phyloP scores from a whole-genome alignment of 2,888 invertebrate genomes.

The Octodonta nipae region DNA sequence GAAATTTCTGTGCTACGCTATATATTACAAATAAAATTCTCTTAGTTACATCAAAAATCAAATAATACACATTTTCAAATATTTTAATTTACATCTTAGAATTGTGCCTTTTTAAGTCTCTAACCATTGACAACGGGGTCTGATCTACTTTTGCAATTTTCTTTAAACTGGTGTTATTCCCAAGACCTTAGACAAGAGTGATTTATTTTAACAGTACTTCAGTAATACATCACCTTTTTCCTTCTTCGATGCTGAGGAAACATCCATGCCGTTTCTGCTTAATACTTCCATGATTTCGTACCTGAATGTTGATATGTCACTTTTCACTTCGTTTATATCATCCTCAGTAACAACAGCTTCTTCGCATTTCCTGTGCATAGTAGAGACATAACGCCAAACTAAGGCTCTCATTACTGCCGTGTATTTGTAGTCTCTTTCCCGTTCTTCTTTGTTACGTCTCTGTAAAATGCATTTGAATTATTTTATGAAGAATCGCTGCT shows the following conservation, averaged over 20 bases:
- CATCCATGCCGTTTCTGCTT: slow-evolving; percentile 75
- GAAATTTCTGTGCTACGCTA: too few species aligned
- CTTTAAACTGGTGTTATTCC: too few species aligned
- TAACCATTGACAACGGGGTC: too few species aligned
- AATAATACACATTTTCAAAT: too few species aligned
- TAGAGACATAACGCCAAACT: slow-evolving; percentile 83
- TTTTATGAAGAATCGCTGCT: too few species aligned
- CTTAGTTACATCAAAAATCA: too few species aligned
- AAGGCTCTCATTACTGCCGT: slow-evolving; percentile 76
- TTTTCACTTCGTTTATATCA: slow-evolving; percentile 85
- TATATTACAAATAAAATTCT: too few species aligned
- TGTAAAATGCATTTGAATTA: slow-evolving; percentile 14
- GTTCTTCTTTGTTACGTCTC: slow-evolving; percentile 47
- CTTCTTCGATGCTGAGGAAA: slow-evolving; percentile 56
- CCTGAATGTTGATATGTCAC: slow-evolving; percentile 81
- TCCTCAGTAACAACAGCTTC: slow-evolving; percentile 84
- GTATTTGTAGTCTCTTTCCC: slow-evolving; percentile 56
- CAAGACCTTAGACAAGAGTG: too few species aligned
- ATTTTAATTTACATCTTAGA: too few species aligned
- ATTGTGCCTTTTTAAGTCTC: too few species aligned
- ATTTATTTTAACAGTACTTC: too few species aligned
- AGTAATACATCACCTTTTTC: slow-evolving; percentile 50
- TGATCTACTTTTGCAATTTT: too few species aligned
- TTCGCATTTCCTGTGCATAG: slow-evolving; percentile 71
- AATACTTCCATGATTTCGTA: slow-evolving; percentile 85